Conservation (phyloP, 2,797 vertebrate species). For the Bovichtus variegatus region DNA sequence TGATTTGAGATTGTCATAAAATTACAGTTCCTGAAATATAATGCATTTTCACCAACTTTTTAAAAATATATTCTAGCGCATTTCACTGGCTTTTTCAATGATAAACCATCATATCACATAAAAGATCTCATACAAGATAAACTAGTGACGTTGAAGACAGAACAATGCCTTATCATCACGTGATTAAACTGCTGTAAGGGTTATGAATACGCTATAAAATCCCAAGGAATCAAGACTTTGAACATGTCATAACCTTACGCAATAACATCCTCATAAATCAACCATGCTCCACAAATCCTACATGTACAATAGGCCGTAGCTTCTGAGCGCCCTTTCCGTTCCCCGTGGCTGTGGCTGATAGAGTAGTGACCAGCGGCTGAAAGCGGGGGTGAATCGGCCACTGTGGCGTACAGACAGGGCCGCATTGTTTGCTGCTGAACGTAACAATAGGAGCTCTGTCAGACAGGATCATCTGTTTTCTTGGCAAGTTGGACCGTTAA, state of each 20-base stretch:
- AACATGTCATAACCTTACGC: slow-evolving; percentile 43
- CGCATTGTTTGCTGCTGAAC: slow-evolving; percentile 70
- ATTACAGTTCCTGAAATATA: background rate
- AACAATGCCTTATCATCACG: slow-evolving; percentile 22
- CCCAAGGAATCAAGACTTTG: slow-evolving; percentile 27
- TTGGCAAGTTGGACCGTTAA: slow-evolving; percentile 80
- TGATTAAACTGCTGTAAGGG: slow-evolving; percentile 2
- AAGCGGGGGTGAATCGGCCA: slow-evolving; percentile 72
- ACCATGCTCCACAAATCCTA: slow-evolving; percentile 41
- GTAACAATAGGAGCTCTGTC: slow-evolving; percentile 81
- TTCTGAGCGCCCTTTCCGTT: slow-evolving; percentile 36
- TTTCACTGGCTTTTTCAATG: background rate
- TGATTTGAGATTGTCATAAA: background rate
- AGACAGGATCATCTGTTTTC: slow-evolving; percentile 82
- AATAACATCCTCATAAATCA: slow-evolving; percentile 65
- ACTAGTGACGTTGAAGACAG: background rate
- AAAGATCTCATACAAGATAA: background rate
- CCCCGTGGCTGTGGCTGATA: slow-evolving; percentile 60
- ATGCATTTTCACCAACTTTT: background rate
- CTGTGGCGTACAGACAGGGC: slow-evolving; percentile 72
- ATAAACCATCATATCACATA: slow-evolving; percentile 3
- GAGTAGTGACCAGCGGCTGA: slow-evolving; percentile 73
- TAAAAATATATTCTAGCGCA: background rate
- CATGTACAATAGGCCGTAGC: slow-evolving; percentile 42
- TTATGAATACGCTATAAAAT: slow-evolving; percentile 34